Conservation (phyloP, 2,113 vertebrate species). For the Spea multiplicata region DNA sequence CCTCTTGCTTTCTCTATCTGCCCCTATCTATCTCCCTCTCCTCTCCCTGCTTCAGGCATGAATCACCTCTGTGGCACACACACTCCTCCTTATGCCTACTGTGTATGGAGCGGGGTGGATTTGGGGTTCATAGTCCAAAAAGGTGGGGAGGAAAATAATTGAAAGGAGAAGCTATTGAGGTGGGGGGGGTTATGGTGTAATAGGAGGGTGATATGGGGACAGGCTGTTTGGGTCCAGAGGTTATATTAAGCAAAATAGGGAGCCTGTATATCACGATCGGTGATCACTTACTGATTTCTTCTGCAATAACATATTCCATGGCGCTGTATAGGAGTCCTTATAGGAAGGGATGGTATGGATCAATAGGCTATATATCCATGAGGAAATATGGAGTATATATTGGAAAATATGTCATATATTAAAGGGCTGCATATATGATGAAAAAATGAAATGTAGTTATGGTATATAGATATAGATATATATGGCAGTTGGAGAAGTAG, state of each 20-base stretch:
- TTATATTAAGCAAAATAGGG: neutral
- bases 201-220: neutral
- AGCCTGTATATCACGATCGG: too few relatives aligned
- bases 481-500: too few relatives aligned
- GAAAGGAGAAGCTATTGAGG: conserved; percentile 8
- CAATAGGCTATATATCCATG: too few relatives aligned
- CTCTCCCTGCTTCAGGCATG: conserved; percentile 1
- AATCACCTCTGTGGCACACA: conserved; percentile 4
- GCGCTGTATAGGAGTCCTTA: too few relatives aligned
- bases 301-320: too few relatives aligned
- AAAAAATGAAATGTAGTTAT: too few relatives aligned
- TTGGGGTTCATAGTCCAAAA: neutral
- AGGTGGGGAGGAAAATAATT: neutral
- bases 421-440: too few relatives aligned
- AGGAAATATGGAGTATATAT: too few relatives aligned
- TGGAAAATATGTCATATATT: too few relatives aligned
- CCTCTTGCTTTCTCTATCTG: neutral
- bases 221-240: neutral
- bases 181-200: conserved; percentile 3
- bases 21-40: neutral
- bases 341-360: too few relatives aligned
- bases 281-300: too few relatives aligned
- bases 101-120: neutral
- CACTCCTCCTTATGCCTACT: neutral
- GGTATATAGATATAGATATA: too few relatives aligned